Evolutionary conservation across 2,888 invertebrate species (phyloP), one percentile per base, ranked within the genome.

Genomic region (Tiliacea aurago): DNA sequence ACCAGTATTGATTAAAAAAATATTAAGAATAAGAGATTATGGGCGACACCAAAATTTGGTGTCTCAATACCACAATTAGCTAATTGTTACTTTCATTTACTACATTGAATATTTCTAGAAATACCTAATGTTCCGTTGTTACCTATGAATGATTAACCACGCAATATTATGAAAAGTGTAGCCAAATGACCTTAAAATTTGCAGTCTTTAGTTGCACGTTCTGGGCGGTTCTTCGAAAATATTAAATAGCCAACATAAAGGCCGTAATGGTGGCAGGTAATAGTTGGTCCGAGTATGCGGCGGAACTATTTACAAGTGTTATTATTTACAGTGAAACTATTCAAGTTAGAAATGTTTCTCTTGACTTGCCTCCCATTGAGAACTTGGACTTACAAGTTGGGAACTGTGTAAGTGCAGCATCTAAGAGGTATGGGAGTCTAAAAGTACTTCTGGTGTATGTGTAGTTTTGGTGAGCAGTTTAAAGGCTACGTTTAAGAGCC

Each of bases 151-250:
- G 37, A 6, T 49, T 28, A 55, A 75, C 53, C 13, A 53, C 18
- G 15, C 33, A 64, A 61, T 61, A 59, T 45, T 61, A 59, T 45
- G 61, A 72, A 75, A 80, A 83, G 64, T 71, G n/a, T 63, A 37
- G 41, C 18, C 5, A 58, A 80, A 66, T 67, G 58, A 23, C 20
- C 49, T 75, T 71, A 41, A 79, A 81, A 72, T 80, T 70, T 59
- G 53, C 53, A 63, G 53, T 62, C 41, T 62, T 71, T 49, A 66
- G 72, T 75, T 62, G 63, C 23, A 47, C 65, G 43, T 73, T 74
- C 69, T 55, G 55, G 74, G 69, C 45, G 66, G 63, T 84, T 84
- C 85, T 74, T 62, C 55, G 85, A 85, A 84, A 78, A 81, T 85
- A 76, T 78, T 75, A 85, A 83, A 83, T 69, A 55, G 64, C 56